Base-by-base conservation (phyloP, 1,140 invertebrate genomes). In the Tachypleus tridentatus region DNA sequence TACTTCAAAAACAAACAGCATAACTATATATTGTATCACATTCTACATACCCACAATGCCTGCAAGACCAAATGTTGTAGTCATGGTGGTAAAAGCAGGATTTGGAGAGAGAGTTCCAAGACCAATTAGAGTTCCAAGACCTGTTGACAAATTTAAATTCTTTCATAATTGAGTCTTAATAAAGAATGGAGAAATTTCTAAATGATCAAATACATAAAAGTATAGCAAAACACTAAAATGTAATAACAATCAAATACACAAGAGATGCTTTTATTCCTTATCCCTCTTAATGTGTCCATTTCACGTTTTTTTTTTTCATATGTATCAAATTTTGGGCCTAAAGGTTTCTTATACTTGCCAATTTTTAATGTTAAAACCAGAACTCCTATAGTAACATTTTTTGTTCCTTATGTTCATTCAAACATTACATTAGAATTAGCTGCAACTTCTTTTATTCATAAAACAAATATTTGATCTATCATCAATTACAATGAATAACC, bases 1-100 rank as follows among this genome's bases (percentile, higher is more conserved):
- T 29, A 29, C 29, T 29, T 29, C 29, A 29, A 29, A 29, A 29
- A 29, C 29, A 29, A 29, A 29, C 29, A 29, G 29, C 29, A 29
- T 29, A 29, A 29, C 29, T 29, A 29, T 29, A 29, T 29, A 29
- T 29, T 29, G 29, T 29, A 29, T 29, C 29, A 29, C 29, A 29
- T 29, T 29, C 29, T 29, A 29, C 10, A 3, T 70, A 72, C 90
- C 91, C 53, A 93, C 89, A 72, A 94, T 85, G 74, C 87, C 87
- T 70, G 88, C 81, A 60, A 95, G 76, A 58, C 87, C 86, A 72
- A 94, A 85, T 7, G 88, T 91, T 3, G 89, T 89, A 47, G 88
- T 83, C 89, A 93, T 94, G 7, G 87, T 85, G 2, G 89, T 88
- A 73, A 95, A 93, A 47, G 86, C 83, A 7, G 85, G 78, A 76